Percentiles rank a stretch among this genome's conserved stretches.
Conservation (phyloP, 2,888 invertebrate genomes). For the Ctena decussata region DNA sequence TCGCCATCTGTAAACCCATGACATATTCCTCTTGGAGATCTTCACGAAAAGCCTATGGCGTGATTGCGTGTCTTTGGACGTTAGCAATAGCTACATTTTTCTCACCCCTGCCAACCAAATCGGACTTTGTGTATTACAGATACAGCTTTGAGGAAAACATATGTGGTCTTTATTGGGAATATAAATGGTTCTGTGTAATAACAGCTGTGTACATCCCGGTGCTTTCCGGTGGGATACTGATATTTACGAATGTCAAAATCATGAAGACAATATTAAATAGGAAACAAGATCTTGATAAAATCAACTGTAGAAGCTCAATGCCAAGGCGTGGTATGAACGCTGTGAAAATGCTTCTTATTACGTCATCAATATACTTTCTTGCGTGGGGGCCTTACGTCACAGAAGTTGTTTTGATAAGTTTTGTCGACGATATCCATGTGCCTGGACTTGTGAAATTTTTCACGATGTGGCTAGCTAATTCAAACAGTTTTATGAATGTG, state of each 20-base stretch:
- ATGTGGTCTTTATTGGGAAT: conserved; percentile 68
- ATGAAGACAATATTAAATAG: conserved; percentile 34
- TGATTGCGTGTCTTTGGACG: conserved; percentile 48
- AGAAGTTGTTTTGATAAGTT: conserved; percentile 49
- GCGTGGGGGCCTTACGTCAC: conserved; percentile 72
- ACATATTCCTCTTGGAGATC: conserved; percentile 55
- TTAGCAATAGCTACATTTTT: conserved; percentile 58
- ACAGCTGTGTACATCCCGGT: conserved; percentile 67
- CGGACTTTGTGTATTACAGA: conserved; percentile 53
- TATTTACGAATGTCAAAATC: conserved; percentile 54
- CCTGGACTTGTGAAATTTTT: conserved; percentile 53
- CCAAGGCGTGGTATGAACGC: conserved; percentile 41
- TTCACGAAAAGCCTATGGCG: conserved; percentile 24
- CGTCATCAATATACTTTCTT: conserved; percentile 65
- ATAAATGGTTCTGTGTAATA: conserved; percentile 54
- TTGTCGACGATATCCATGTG: conserved; percentile 23
- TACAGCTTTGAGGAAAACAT: conserved; percentile 46
- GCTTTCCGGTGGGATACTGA: conserved; percentile 54
- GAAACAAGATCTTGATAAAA: neutral
- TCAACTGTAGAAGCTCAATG: conserved; percentile 8
- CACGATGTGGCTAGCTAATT: conserved; percentile 67
- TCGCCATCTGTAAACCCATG: conserved; percentile 68
- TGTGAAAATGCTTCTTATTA: conserved; percentile 60
- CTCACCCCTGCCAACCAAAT: conserved; percentile 51
- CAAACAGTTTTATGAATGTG: conserved; percentile 73